Evolutionary conservation across 1,140 invertebrate genomes (phyloP).

Genomic region (Microplitis demolitor): DNA sequence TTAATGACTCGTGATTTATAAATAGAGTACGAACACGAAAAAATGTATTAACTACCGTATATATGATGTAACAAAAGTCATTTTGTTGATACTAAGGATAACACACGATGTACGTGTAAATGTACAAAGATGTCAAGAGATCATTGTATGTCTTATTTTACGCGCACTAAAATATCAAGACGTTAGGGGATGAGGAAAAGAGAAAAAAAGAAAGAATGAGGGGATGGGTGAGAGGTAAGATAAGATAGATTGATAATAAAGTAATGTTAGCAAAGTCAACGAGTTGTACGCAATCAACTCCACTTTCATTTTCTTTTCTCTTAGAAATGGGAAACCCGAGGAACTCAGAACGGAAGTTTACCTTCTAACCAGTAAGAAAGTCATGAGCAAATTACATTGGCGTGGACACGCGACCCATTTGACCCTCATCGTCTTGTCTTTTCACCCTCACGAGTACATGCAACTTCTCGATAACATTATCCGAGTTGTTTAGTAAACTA

Average conservation of each 20-base stretch:
- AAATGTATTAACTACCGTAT: slow-evolving; percentile 30
- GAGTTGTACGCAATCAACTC: background rate
- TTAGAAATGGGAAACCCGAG: background rate
- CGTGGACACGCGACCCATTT: background rate
- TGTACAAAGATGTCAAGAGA: slow-evolving; percentile 17
- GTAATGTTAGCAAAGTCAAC: no score
- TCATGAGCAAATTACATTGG: background rate
- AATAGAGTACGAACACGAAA: no score
- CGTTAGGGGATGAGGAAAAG: background rate
- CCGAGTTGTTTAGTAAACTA: background rate
- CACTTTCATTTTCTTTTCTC: background rate
- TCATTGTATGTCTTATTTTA: background rate
- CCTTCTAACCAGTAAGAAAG: background rate
- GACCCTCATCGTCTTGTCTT: background rate
- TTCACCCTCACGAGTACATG: background rate
- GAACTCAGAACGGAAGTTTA: background rate
- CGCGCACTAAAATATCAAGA: background rate
- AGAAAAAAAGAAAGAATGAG: background rate
- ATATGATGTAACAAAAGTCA: slow-evolving; percentile 20
- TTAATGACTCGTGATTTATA: background rate
- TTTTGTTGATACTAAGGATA: slow-evolving; percentile 30
- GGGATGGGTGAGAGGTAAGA: no score
- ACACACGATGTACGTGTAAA: slow-evolving; percentile 37
- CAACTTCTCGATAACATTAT: background rate
- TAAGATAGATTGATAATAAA: no score